phyloP scores from a whole-genome alignment of 2,888 invertebrate species.

The Drosophila algonquin region DNA sequence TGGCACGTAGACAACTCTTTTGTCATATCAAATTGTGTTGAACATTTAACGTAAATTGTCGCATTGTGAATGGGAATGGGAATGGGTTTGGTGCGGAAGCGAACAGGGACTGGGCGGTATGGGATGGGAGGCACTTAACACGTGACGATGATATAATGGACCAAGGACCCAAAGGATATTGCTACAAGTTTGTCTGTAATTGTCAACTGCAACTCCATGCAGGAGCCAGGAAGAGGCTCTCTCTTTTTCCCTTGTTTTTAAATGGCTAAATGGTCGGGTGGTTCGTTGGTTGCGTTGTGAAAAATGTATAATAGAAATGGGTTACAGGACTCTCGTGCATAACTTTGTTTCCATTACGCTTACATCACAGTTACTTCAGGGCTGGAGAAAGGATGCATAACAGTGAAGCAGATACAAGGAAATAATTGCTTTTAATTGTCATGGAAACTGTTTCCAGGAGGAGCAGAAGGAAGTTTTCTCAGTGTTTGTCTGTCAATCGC shows the following conservation, averaged over 20 bases:
- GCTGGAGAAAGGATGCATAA: slow-evolving; percentile 7
- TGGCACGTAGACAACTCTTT: slow-evolving; percentile 78
- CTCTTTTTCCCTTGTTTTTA: slow-evolving; percentile 8
- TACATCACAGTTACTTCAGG: slow-evolving; percentile 8
- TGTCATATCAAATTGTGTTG: slow-evolving; percentile 75
- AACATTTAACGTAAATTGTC: slow-evolving; percentile 78
- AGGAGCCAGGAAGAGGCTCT: neutral
- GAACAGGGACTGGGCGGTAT: slow-evolving; percentile 23
- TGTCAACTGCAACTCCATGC: slow-evolving; percentile 34
- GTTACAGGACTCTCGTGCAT: slow-evolving; percentile 23
- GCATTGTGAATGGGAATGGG: slow-evolving; percentile 53
- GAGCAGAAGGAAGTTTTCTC: neutral
- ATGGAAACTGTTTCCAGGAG: slow-evolving; percentile 51
- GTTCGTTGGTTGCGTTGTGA: neutral
- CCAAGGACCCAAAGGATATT: slow-evolving; percentile 40
- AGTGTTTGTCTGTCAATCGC: slow-evolving; percentile 28
- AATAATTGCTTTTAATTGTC: slow-evolving; percentile 66
- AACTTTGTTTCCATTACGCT: slow-evolving; percentile 17
- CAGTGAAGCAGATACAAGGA: slow-evolving; percentile 8
- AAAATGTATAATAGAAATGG: slow-evolving; percentile 37
- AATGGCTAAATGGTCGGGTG: neutral
- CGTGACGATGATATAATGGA: slow-evolving; percentile 43
- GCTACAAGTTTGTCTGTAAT: slow-evolving; percentile 49
- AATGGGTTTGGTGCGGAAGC: slow-evolving; percentile 1
- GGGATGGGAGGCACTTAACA: slow-evolving; percentile 68